A percentile compares a stretch with the other conserved stretches of the same genome.
phyloP scores from a whole-genome alignment of 2,113 vertebrate species.

The Toxostoma redivivum region DNA sequence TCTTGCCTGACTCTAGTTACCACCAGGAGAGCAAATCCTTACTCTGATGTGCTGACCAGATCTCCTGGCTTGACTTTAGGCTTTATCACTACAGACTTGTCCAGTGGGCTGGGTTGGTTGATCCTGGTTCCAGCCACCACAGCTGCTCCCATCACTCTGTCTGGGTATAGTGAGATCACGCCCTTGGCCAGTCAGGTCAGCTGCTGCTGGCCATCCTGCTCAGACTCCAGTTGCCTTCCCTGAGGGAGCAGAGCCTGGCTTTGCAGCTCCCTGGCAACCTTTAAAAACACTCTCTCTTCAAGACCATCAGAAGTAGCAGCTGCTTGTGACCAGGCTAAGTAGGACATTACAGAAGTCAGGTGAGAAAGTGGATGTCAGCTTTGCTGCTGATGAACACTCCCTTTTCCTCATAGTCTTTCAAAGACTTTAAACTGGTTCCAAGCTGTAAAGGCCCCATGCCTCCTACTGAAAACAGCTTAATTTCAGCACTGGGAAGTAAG shows the following conservation, averaged over 20 bases:
- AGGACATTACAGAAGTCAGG: not conserved
- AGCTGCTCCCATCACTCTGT: not conserved
- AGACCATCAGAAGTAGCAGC: not conserved
- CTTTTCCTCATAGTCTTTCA: not conserved
- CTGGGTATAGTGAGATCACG: too few species aligned
- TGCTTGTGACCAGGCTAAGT: not conserved
- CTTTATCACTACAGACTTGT: not conserved
- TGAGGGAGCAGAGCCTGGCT: not conserved
- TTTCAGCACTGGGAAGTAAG: not conserved
- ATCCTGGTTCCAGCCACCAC: not conserved
- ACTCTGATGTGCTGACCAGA: not conserved
- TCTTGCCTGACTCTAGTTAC: not conserved
- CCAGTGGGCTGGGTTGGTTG: not conserved
- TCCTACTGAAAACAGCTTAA: not conserved
- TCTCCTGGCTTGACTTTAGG: not conserved
- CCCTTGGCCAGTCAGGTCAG: not conserved
- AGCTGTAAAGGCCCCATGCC: not conserved
- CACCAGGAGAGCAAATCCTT: not conserved
- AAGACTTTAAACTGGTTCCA: not conserved
- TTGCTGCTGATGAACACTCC: not conserved
- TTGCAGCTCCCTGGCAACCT: not conserved
- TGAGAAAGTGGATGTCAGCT: not conserved
- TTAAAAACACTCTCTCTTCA: not conserved
- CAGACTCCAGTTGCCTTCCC: not conserved
- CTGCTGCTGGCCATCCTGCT: not conserved